Evolutionary conservation across 1,140 invertebrate species (phyloP).

Genomic region (Bombus haemorrhoidalis): DNA sequence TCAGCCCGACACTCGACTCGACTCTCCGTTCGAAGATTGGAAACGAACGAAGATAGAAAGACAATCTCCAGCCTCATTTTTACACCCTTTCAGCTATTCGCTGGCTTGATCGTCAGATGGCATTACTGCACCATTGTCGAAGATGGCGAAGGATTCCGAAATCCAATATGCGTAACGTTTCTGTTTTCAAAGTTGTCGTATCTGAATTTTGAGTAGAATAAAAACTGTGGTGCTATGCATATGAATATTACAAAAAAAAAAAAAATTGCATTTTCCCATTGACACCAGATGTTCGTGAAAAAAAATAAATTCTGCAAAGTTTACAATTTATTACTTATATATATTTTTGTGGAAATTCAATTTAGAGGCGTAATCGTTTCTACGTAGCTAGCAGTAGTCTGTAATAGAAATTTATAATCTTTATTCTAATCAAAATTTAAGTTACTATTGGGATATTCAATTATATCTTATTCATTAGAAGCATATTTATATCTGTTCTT

Average conservation of each 20-base stretch:
- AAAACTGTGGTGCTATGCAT: too few species aligned
- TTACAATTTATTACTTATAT: background rate
- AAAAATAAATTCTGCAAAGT: too few species aligned
- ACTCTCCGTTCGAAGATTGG: conserved; percentile 29
- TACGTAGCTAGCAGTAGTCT: too few species aligned
- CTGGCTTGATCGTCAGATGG: conserved; percentile 28
- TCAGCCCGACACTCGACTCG: conserved; percentile 36
- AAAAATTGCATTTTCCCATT: background rate
- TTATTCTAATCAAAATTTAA: background rate
- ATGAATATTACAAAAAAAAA: background rate
- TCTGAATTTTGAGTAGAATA: background rate
- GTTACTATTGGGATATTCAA: background rate
- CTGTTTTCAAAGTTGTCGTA: background rate
- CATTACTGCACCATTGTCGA: background rate
- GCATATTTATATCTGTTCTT: background rate
- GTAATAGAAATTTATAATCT: background rate
- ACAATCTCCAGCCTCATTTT: conserved; percentile 32
- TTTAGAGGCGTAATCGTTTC: too few species aligned
- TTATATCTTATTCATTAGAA: too few species aligned
- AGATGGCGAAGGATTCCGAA: conserved; percentile 17
- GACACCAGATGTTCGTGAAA: too few species aligned
- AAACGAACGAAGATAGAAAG: conserved; percentile 41
- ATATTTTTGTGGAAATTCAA: background rate
- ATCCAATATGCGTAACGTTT: background rate
- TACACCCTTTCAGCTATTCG: conserved; percentile 34